A percentile compares a stretch with the other conserved stretches of the same genome.
phyloP scores from a whole-genome alignment of 1,140 invertebrate genomes.

The Drosophila jambulina region DNA sequence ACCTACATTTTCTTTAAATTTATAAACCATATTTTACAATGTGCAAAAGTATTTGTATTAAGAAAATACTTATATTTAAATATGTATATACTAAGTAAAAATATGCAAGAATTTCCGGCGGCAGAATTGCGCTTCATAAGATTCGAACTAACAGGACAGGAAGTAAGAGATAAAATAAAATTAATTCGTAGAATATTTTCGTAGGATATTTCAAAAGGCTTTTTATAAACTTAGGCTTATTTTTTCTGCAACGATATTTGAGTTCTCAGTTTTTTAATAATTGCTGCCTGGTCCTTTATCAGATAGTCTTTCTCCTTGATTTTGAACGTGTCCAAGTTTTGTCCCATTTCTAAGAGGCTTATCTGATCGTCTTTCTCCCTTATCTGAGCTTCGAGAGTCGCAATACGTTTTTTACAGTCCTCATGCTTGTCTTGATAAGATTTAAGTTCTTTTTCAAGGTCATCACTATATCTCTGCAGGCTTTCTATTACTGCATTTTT shows the following conservation, averaged over 20 bases:
- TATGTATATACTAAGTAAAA: too few species aligned
- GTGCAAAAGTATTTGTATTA: too few species aligned
- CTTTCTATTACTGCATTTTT: not conserved
- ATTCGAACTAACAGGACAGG: too few species aligned
- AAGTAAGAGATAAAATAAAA: too few species aligned
- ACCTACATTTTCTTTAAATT: too few species aligned
- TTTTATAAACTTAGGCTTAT: not conserved
- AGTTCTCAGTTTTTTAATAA: not conserved
- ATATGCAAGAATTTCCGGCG: too few species aligned
- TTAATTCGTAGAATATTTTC: too few species aligned
- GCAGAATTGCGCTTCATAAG: too few species aligned
- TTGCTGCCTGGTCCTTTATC: not conserved
- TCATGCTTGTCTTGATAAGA: not conserved
- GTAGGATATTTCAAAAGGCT: too few species aligned
- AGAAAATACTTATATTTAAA: too few species aligned
- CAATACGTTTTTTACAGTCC: not conserved
- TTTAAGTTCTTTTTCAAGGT: not conserved
- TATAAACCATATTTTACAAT: too few species aligned
- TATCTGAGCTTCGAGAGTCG: not conserved
- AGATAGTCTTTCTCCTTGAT: conserved; percentile 1
- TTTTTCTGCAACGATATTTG: not conserved
- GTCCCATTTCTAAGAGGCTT: not conserved
- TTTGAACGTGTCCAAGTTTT: not conserved
- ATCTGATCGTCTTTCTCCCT: conserved; percentile 3
- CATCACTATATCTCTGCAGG: not conserved